Evolutionary conservation across 1,140 invertebrate species (phyloP).

Genomic region (Drosophila parabipectinata): DNA sequence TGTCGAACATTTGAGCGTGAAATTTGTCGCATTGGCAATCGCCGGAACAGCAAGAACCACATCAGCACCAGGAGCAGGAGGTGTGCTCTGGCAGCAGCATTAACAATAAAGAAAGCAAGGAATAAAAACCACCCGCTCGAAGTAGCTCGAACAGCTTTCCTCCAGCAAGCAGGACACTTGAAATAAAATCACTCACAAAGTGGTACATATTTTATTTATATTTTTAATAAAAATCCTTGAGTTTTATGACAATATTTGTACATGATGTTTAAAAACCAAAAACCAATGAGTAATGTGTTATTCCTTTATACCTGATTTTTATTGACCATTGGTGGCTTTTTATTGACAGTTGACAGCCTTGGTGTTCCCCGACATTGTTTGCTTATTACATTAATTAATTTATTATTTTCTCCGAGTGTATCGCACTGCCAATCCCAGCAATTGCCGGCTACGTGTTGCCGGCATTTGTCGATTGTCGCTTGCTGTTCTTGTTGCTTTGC

Average conservation of each 20-base stretch:
- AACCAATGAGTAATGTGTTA: too few species aligned
- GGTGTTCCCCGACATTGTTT: neutral
- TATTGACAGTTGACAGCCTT: neutral
- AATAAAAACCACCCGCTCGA: conserved; percentile 52
- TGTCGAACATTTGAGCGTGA: conserved; percentile 78
- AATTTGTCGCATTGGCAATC: conserved; percentile 68
- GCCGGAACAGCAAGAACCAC: neutral
- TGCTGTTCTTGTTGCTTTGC: conserved; percentile 21
- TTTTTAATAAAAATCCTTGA: too few species aligned
- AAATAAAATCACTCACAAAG: conserved; percentile 4
- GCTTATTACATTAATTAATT: neutral
- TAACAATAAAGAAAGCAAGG: conserved; percentile 32
- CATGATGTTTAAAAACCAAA: too few species aligned
- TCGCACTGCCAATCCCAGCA: conserved; percentile 44
- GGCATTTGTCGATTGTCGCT: conserved; percentile 63
- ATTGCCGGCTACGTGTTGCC: conserved; percentile 76
- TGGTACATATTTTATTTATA: neutral
- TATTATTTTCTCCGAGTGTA: conserved; percentile 4
- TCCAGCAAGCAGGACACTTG: conserved; percentile 8
- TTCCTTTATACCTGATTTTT: too few species aligned
- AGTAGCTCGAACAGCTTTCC: conserved; percentile 15
- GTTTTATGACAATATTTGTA: too few species aligned
- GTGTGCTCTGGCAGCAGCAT: conserved; percentile 10
- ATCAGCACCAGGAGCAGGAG: conserved; percentile 10
- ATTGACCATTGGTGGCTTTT: too few species aligned